Evolutionary conservation across 2,113 vertebrate species (phyloP), one percentile per base, ranked within the genome.

Genomic region (Heteronetta atricapilla): DNA sequence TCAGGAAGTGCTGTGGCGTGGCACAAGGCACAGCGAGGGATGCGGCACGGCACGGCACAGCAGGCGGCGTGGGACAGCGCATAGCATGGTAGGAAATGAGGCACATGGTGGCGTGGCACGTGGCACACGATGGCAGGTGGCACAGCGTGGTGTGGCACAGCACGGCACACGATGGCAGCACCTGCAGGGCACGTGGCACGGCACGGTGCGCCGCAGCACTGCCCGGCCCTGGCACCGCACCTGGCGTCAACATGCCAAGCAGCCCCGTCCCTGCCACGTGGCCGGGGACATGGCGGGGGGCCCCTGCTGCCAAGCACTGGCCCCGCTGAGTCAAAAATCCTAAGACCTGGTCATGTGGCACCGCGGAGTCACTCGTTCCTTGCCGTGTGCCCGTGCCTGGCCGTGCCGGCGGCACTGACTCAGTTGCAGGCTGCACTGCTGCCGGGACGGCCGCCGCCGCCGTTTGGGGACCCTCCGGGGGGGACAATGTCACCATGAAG

Each of bases 301-400:
- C 28, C 15, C 0, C 17, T 86, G 93, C 86, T 91, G 83, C 62
- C 62, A 29, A 29, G 36, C 62, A 29, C 50, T 3, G 1, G 26
- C 6, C 64, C 28, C 0, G 46, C 94, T 98, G 97, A 98, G 97
- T 98, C 98, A 98, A 97, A 91, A 86, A 86, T 95, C 97, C 97
- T 94, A 72, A 95, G 96, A 96, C 96, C 82, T 1, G 53, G 97
- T 98, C 98, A 98, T 97, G 97, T 60, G 98, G 93, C 95, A 48
- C 91, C 34, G 18, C 1, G 36, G 96, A 97, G 95, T 97, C 98
- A 98, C 94, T 98, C 73, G 55, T 98, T 97, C 97, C 98, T 92
- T 56, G 76, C 96, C 92, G 94, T 94, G 80, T 40, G 82, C 95
- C 40, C 28, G 81, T 40, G 82, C 76, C 81, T 4, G 3, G 3